phyloP scores from a whole-genome alignment of 2,888 invertebrate species.

The Sicus ferrugineus region DNA sequence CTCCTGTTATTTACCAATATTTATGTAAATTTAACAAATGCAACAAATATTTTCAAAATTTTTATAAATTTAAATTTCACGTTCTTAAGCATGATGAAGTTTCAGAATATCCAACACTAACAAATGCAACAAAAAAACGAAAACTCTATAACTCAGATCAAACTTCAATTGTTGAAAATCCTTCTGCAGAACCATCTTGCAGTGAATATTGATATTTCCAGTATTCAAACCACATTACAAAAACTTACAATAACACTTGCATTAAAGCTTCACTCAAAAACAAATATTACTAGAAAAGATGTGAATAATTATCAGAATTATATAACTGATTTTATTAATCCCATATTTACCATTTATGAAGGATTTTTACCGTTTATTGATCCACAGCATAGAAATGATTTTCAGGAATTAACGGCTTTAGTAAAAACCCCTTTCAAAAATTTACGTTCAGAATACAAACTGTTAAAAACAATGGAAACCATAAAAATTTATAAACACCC shows the following conservation, averaged over 20 bases:
- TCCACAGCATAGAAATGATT: background rate
- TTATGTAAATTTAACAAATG: constrained; percentile 6
- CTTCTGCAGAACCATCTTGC: background rate
- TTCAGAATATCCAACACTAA: background rate
- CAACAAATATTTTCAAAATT: constrained; percentile 21
- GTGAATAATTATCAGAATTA: constrained; percentile 12
- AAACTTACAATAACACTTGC: constrained; percentile 23
- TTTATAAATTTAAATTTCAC: constrained; percentile 25
- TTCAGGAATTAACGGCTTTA: constrained; percentile 6
- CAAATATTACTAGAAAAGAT: constrained; percentile 32
- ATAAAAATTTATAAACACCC: constrained; percentile 30
- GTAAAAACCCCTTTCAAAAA: constrained; percentile 18
- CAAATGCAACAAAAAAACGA: constrained; percentile 1
- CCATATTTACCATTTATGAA: constrained; percentile 6
- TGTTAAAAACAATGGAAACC: constrained; percentile 31
- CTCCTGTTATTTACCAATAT: constrained; percentile 21
- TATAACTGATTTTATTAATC: constrained; percentile 20
- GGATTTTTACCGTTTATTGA: background rate
- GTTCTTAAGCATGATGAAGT: constrained; percentile 7
- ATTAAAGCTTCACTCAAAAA: constrained; percentile 29
- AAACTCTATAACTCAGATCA: background rate
- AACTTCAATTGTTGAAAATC: background rate
- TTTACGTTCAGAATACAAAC: constrained; percentile 25
- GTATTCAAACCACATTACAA: constrained; percentile 12
- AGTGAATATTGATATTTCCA: constrained; percentile 24